Evolutionary conservation across 2,113 vertebrate genomes (phyloP), one percentile per base, ranked within the genome.

Genomic region (Callipepla squamata): DNA sequence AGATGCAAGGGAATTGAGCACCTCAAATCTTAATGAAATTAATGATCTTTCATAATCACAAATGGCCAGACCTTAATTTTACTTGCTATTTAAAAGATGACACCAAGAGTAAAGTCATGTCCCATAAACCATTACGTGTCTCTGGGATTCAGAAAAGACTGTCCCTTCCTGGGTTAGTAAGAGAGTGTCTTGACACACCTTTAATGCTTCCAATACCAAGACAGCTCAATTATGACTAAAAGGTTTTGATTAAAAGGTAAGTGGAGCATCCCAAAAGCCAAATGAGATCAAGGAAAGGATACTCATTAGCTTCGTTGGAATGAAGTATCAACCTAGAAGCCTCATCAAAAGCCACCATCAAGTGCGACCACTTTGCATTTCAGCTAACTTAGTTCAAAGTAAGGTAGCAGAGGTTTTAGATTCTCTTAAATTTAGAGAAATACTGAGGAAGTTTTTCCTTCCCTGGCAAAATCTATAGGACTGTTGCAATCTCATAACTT

Each of bases 11-110:
- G 94, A 96, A 95, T 95, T 96, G 81, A 93, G 79, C 89, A 95
- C 95, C 94, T 96, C 94, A 82, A 89, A 89, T 94, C 89, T 94
- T 96, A 95, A 95, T 94, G 94, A 96, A 96, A 95, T 92, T 96
- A 96, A 95, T 95, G 95, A 96, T 95, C 67, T 93, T 96, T 94
- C 91, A 83, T 91, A 94, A 89, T 87, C 96, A 96, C 92, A 95
- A 96, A 95, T 96, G 94, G 95, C 93, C 91, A 96, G 92, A 94
- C 95, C 94, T 95, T 96, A 96, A 96, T 94, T 96, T 96, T 94
- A 91, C 95, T 93, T 96, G 89, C 94, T 95, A 96, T 96, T 96
- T 96, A 95, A 95, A 96, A 95, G 94, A 95, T 96, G 94, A 95
- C 92, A 93, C 89, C 94, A 89, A 92, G 94, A 94, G 89, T 96